phyloP scores from a whole-genome alignment of 23 tunicate genomes.

The Phallusia fumigata region DNA sequence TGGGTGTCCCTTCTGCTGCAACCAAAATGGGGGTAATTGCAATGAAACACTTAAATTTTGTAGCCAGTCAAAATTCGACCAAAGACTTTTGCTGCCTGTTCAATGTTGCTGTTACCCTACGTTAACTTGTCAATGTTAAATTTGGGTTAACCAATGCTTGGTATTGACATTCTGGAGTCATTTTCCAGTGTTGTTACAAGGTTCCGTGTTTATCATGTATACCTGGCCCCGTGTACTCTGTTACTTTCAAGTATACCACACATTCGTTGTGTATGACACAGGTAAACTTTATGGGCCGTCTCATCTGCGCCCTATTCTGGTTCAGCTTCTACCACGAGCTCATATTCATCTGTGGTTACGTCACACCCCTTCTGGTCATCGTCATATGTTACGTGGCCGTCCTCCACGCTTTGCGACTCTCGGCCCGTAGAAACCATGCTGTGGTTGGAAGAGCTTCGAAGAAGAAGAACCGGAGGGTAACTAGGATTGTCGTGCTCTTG shows the following conservation, averaged over 20 bases:
- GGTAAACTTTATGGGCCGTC: background rate
- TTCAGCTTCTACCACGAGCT: background rate
- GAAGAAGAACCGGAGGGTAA: background rate
- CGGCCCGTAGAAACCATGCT: background rate
- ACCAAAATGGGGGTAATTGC: slow-evolving; percentile 38
- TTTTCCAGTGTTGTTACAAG: no score
- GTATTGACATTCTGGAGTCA: no score
- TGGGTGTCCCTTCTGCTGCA: slow-evolving; percentile 44
- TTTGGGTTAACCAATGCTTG: no score
- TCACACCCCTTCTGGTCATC: background rate
- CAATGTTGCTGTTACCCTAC: no score
- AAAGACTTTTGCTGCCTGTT: background rate
- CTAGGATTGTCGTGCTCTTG: background rate
- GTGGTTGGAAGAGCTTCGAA: background rate
- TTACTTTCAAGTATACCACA: no score
- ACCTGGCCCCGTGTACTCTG: no score
- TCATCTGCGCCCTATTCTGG: background rate
- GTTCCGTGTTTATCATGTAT: no score
- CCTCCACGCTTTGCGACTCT: background rate
- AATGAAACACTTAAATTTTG: background rate
- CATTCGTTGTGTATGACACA: background rate
- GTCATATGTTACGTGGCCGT: background rate
- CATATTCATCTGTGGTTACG: background rate
- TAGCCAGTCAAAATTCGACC: background rate
- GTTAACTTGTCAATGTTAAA: no score